Base-by-base conservation (phyloP, 2,797 vertebrate species). In the Xenentodon cancila region DNA sequence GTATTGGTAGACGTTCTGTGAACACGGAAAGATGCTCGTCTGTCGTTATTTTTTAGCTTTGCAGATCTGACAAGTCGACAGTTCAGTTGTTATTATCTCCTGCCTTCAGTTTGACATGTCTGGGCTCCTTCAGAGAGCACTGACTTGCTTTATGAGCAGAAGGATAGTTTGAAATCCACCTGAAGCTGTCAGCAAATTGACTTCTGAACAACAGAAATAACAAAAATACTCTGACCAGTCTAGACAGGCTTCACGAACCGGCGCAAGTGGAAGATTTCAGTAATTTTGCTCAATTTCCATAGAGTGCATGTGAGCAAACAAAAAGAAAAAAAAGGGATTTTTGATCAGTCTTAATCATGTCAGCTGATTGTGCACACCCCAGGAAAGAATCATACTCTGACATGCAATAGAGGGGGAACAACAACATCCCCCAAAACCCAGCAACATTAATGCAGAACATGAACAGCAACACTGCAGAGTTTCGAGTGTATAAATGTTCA, bases 121-220 rank as follows among this genome's bases (percentile, higher is more conserved):
- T 25, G 40, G 45, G 77, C 78, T 68, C 30, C 43, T 53, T n/a
- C 42, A 5, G 13, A 53, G 64, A 50, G 25, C 44, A 20, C 53
- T 66, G 69, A 45, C 52, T 40, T 53, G 58, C 21, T 53, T 37
- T 55, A 55, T 19, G 64, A 53, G 62, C 59, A 48, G 59, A 59
- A 20, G 9, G 55, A 47, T 62, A 59, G 61, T 79, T 65, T 74
- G 37, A 58, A 67, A 80, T 78, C 61, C 65, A 66, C 64, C 49
- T 18, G 59, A 59, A 49, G 67, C 72, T 80, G 77, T 78, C 77
- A 76, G 71, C n/a, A 1, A 50, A n/a, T 67, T 15, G 53, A 52
- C 20, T 44, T 70, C 63, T 63, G 49, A 53, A 63, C 57, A 53
- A 6, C 9, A 50, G 32, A 57, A 55, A 22, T 53, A 25, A 55